These are phyloP conservation scores for Tachuris rubrigastra DNA, from an alignment of 2,113 vertebrate genomes.

Conservation along the genomic window DNA sequence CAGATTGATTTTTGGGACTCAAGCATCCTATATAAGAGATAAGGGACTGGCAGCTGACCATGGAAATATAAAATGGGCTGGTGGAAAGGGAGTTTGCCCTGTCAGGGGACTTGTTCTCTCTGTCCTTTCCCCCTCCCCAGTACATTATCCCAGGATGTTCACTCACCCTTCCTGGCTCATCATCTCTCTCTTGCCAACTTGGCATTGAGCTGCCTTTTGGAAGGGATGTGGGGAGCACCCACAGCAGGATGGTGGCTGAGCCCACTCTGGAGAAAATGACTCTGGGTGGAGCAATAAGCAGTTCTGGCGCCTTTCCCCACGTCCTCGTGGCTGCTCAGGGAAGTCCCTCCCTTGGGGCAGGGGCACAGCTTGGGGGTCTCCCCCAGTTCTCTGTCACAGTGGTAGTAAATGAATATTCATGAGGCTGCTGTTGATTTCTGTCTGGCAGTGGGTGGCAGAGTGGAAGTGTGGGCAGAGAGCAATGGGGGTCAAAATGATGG, in stretches of 20 bases:
- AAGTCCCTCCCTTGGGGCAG: background rate
- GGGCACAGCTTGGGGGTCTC: background rate
- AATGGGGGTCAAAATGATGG: background rate
- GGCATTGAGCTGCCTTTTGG: background rate
- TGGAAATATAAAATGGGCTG: background rate
- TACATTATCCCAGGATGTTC: background rate
- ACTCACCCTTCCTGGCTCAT: background rate
- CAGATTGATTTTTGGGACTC: background rate
- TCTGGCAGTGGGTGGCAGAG: background rate
- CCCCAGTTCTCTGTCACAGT: background rate
- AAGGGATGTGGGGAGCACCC: background rate
- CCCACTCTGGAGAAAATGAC: background rate
- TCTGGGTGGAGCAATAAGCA: background rate
- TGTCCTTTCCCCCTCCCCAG: background rate
- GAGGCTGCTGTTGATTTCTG: background rate
- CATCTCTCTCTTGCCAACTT: background rate
- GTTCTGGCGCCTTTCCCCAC: accelerated
- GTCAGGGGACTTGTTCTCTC: background rate
- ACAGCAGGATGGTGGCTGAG: too few species aligned
- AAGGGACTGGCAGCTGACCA: background rate
- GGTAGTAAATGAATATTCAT: background rate
- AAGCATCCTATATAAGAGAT: background rate
- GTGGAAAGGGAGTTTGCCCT: background rate
- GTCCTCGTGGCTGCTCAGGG: background rate
- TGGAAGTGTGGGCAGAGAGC: background rate